A percentile compares a stretch with the other conserved stretches of the same genome.
Evolutionary conservation across 2,888 invertebrate species (phyloP).

Genomic region (Drosophila yooni): DNA sequence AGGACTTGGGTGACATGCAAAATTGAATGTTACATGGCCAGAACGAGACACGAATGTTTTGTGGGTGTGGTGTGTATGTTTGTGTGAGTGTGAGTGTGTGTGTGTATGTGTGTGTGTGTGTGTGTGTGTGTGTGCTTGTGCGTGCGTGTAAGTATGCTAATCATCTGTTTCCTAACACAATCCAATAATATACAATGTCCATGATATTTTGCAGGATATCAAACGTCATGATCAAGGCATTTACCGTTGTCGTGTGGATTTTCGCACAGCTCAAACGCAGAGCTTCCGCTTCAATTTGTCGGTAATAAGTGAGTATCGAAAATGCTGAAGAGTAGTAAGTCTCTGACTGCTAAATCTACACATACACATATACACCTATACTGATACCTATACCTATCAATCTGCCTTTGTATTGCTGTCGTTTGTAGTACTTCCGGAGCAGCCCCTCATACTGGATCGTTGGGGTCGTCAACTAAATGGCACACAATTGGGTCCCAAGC

Average conservation of each 20-base stretch:
- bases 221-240: slow-evolving; percentile 95
- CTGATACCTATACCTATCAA: slow-evolving; percentile 18
- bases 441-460: slow-evolving; percentile 93
- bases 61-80: slow-evolving; percentile 9
- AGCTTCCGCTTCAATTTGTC: slow-evolving; percentile 95
- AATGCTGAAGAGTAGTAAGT: slow-evolving; percentile 17
- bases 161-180: slow-evolving; percentile 59
- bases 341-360: not conserved
- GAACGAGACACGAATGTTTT: slow-evolving; percentile 18
- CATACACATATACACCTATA: not conserved
- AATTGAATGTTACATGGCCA: slow-evolving; percentile 69
- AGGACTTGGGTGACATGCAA: slow-evolving; percentile 65
- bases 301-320: slow-evolving; percentile 91
- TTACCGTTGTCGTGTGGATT: slow-evolving; percentile 95
- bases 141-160: slow-evolving; percentile 59
- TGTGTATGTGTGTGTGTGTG: not conserved
- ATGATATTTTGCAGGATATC: slow-evolving; percentile 87
- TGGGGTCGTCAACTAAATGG: slow-evolving; percentile 93
- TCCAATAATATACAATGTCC: slow-evolving; percentile 43
- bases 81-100: not conserved
- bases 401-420: slow-evolving; percentile 21
- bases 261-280: slow-evolving; percentile 94
- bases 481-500: slow-evolving; percentile 92
- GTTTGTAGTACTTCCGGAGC: slow-evolving; percentile 92
- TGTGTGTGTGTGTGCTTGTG: slow-evolving; percentile 4